Evolutionary conservation across 2,888 invertebrate genomes (phyloP).

Genomic region (Blera fallax): DNA sequence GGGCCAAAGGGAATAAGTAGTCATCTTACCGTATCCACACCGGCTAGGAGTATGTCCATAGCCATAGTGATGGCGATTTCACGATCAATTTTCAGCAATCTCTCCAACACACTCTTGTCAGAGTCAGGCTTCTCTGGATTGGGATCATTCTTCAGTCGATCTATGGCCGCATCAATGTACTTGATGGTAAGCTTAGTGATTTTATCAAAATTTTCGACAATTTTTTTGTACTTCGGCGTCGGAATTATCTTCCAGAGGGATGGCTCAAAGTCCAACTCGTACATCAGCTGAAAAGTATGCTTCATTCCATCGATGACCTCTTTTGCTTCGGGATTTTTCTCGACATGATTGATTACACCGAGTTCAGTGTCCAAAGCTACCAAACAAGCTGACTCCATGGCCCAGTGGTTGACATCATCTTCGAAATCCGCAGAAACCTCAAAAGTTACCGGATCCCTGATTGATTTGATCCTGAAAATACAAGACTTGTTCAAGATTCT

Average conservation of each 20-base stretch:
- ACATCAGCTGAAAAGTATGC: slow-evolving; percentile 69
- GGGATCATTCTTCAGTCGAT: slow-evolving; percentile 74
- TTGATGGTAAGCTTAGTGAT: slow-evolving; percentile 73
- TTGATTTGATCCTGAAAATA: slow-evolving; percentile 74
- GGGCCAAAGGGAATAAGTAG: neutral
- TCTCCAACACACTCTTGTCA: slow-evolving; percentile 82
- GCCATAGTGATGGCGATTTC: slow-evolving; percentile 74
- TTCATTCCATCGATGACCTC: slow-evolving; percentile 68
- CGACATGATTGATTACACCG: slow-evolving; percentile 72
- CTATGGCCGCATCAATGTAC: slow-evolving; percentile 78
- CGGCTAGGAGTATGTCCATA: slow-evolving; percentile 74
- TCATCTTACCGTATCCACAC: slow-evolving; percentile 74
- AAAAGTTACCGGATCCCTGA: slow-evolving; percentile 74
- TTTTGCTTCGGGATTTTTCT: slow-evolving; percentile 72
- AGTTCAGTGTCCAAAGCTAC: slow-evolving; percentile 78
- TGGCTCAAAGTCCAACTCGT: slow-evolving; percentile 75
- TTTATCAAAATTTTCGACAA: slow-evolving; percentile 71
- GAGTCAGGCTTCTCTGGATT: slow-evolving; percentile 54
- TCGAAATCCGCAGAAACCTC: slow-evolving; percentile 81
- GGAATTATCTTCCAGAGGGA: slow-evolving; percentile 75
- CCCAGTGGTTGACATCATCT: slow-evolving; percentile 83
- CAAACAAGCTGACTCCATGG: slow-evolving; percentile 82
- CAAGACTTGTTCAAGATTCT: neutral
- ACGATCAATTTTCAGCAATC: slow-evolving; percentile 80
- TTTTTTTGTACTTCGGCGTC: slow-evolving; percentile 73